These are phyloP conservation scores for Drosophila peninsularis DNA, from an alignment of 2,888 invertebrate species.

Conservation along the genomic window DNA sequence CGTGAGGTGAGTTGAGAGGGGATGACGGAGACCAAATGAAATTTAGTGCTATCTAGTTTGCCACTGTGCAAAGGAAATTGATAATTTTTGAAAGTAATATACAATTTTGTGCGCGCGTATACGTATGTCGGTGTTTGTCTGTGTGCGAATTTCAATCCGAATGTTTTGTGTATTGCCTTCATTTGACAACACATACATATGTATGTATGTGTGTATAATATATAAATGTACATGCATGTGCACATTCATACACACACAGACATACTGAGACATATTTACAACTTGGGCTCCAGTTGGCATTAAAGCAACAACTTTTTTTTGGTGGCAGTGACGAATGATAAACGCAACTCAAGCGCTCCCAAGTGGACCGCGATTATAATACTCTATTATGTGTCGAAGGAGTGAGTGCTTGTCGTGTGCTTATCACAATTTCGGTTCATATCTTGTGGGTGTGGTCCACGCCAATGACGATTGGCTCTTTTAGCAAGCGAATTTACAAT, in stretches of 20 bases:
- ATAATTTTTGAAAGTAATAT: conserved; percentile 52
- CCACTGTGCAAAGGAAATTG: conserved; percentile 48
- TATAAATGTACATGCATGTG: conserved; percentile 12
- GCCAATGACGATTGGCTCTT: conserved; percentile 17
- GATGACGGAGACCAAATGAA: conserved; percentile 50
- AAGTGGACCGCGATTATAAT: conserved; percentile 1
- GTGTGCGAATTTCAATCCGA: conserved; percentile 31
- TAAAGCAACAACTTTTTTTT: conserved; percentile 34
- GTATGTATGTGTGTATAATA: conserved; percentile 4
- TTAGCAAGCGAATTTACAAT: conserved; percentile 11
- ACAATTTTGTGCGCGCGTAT: conserved; percentile 3
- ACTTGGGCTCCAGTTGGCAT: conserved; percentile 40
- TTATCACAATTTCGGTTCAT: conserved; percentile 43
- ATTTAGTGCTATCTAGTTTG: conserved; percentile 57
- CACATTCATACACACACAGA: conserved; percentile 6
- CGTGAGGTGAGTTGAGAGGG: conserved; percentile 46
- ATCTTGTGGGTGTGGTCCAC: conserved; percentile 69
- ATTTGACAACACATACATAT: conserved; percentile 4
- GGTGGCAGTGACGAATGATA: conserved; percentile 24
- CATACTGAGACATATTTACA: conserved; percentile 1
- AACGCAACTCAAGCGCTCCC: conserved; percentile 14
- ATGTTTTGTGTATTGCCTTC: conserved; percentile 22
- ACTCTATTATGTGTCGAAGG: neutral
- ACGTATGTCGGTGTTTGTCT: conserved; percentile 3
- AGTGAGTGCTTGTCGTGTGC: conserved; percentile 20